Base-by-base conservation (phyloP, 2,797 vertebrate species). In the Hydrocynus forskahlii region DNA sequence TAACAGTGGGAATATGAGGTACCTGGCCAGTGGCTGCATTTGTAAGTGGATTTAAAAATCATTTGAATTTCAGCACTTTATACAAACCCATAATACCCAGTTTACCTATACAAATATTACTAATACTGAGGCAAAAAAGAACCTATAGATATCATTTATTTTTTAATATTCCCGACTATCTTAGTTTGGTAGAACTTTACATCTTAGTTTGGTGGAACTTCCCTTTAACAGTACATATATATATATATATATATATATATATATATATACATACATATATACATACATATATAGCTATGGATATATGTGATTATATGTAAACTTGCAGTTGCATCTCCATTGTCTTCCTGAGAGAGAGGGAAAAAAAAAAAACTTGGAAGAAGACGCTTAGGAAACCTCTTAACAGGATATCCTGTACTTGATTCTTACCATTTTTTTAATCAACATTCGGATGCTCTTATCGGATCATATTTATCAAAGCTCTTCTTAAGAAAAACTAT, bases 21-120 rank as follows among this genome's bases (percentile, higher is more conserved):
- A 60, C 21, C 78, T 48, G 52, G 78, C 70, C 64, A 48, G 81
- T 50, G 71, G 62, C 75, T 84, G 60, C 38, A 66, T 72, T 74
- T 81, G 16, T 70, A 55, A 21, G 23, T 81, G 79, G 77, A 82
- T 79, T 38, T 48, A 76, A 81, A 71, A 17, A 50, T 87, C 88
- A 45, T 84, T 80, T 78, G 38, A 83, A 85, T 82, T 78, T 82
- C 45, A 83, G 87, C 87, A 88, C 87, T 94, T 94, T 94, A 88
- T 71, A 85, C 59, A 77, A 82, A 69, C 75, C 64, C 77, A 77
- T 78, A 75, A 75, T 54, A 75, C 79, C 59, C 52, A 57, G 55
- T 83, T 77, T 83, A 83, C 71, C 79, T 88, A 83, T 81, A 75
- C 75, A 78, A 80, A 76, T 80, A 78, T 80, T 76, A 80, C 72